These are phyloP conservation scores for Pterobdella sp. DNA, from an alignment of 2,888 invertebrate species.

Conservation along the genomic window DNA sequence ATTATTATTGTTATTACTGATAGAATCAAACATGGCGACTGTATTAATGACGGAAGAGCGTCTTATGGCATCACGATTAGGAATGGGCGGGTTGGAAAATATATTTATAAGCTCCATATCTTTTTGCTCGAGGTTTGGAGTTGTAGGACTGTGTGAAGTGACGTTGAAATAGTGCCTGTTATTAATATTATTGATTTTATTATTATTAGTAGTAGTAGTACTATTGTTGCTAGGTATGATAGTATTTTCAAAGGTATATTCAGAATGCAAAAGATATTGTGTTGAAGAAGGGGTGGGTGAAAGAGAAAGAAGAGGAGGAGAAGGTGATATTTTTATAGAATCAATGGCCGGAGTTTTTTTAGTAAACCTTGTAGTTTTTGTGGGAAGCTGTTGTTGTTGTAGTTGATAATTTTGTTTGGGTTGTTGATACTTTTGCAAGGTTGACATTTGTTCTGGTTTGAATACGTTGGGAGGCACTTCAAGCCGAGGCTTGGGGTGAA, in stretches of 20 bases:
- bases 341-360: not conserved
- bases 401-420: not conserved
- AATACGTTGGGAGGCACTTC: too few relatives aligned
- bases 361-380: not conserved
- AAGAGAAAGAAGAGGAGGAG: not conserved
- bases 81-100: constrained; percentile 5
- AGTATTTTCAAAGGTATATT: not conserved
- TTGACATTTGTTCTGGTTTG: not conserved
- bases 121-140: not conserved
- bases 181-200: not conserved
- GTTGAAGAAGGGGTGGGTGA: not conserved
- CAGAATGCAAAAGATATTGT: not conserved
- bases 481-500: too few relatives aligned
- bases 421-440: constrained; percentile 3
- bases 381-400: not conserved
- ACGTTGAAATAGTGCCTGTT: not conserved
- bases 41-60: constrained; percentile 26
- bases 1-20: constrained; percentile 12
- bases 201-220: not conserved
- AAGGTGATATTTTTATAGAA: not conserved
- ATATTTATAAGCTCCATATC: constrained; percentile 28
- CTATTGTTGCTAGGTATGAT: not conserved
- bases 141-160: not conserved
- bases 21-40: constrained; percentile 29
- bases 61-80: not conserved